Evolutionary conservation across 2,888 invertebrate genomes (phyloP), one percentile per base, ranked within the genome.

Genomic region (Scaptodrosophila latifasciaeformis): DNA sequence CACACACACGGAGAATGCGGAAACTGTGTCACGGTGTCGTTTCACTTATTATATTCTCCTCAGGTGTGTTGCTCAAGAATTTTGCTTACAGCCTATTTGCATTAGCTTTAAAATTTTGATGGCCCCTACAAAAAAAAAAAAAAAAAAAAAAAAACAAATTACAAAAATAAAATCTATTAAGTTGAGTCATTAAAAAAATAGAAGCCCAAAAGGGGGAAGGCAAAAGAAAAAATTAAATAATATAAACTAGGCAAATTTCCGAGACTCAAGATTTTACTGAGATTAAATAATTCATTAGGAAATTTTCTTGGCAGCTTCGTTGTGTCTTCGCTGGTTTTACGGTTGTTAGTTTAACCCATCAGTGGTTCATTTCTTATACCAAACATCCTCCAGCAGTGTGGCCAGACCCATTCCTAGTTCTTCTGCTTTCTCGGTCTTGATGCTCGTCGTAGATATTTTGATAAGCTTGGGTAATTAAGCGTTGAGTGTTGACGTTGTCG

Each of bases 381-480:
- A n/a, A 45, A 29, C 13, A 13, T 29, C 29, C 55, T 31, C 31
- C 18, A 21, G n/a, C n/a, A n/a, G n/a, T n/a, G n/a, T n/a, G n/a
- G n/a, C n/a, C n/a, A n/a, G n/a, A n/a, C 12, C 42, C 45, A 2
- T 21, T 1, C 6, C 21, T 34, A n/a, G n/a, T n/a, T n/a, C n/a
- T n/a, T n/a, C n/a, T n/a, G n/a, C n/a, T n/a, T n/a, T n/a, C n/a
- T n/a, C n/a, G n/a, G 15, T 9, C 37, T 37, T 31, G 31, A 31
- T 18, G 70, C 58, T 68, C n/a, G n/a, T 67, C 59, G 54, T 61
- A 81, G 75, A 81, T 76, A 72, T 76, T 79, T 68, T 76, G 75
- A 76, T 76, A 76, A 76, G 75, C 80, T 66, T 53, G 80, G 69
- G 75, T 76, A 76, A 76, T 76, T 76, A 76, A 79, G 75, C 79